A percentile compares a stretch with the other conserved stretches of the same genome.
These are phyloP conservation scores for Xestia xanthographa DNA, from an alignment of 2,888 invertebrate genomes.

Conservation along the genomic window DNA sequence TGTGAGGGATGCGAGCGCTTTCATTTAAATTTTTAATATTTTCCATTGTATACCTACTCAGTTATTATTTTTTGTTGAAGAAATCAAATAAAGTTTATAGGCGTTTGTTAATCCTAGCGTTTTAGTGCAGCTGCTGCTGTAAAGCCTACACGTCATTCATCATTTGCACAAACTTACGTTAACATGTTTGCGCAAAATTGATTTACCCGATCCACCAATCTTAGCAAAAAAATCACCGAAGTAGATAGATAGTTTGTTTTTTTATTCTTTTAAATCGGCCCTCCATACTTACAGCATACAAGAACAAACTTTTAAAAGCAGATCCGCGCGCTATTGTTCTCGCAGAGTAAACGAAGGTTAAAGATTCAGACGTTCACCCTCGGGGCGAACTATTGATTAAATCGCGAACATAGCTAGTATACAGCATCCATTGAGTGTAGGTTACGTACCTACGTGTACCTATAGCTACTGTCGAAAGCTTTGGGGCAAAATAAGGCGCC, in stretches of 20 bases:
- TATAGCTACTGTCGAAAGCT: conserved; percentile 72
- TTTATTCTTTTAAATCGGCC: background rate
- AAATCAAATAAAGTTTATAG: background rate
- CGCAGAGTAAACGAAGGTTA: conserved; percentile 38
- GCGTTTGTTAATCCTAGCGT: background rate
- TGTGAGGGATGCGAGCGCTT: background rate
- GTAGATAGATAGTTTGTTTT: background rate
- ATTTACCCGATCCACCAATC: background rate
- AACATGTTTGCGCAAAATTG: background rate
- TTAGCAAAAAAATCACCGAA: background rate
- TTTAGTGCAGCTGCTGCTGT: background rate
- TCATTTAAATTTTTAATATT: background rate
- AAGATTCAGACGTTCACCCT: conserved; percentile 23
- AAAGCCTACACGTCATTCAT: too few species aligned
- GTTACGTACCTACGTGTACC: conserved; percentile 55
- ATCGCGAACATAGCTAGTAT: conserved; percentile 35
- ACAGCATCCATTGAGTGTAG: conserved; percentile 39
- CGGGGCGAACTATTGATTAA: conserved; percentile 64
- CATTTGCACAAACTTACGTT: too few species aligned
- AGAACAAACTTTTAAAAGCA: background rate
- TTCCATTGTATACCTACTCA: background rate
- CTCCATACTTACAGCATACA: background rate
- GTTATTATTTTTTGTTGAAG: background rate
- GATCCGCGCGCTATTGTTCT: background rate
- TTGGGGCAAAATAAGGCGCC: conserved; percentile 80